Conservation (phyloP, 2,797 vertebrate genomes). For the Crenuchus spilurus region DNA sequence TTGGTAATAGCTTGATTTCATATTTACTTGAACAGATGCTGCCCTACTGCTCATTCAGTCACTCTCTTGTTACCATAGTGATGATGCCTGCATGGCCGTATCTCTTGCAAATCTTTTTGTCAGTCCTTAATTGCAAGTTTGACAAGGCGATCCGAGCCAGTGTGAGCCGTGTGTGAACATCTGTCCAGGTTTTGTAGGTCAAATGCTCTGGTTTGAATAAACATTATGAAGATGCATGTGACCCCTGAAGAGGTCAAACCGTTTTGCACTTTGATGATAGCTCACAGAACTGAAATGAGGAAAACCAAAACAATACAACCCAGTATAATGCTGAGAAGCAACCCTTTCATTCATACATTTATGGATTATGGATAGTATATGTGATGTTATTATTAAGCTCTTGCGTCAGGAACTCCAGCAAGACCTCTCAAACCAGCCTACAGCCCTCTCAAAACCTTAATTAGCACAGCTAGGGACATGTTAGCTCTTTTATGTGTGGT, state of each 20-base stretch:
- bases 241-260: slow-evolving; percentile 13
- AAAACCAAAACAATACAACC: neutral
- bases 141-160: slow-evolving; percentile 9
- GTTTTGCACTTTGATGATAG: neutral
- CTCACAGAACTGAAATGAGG: neutral
- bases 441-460: slow-evolving; percentile 8
- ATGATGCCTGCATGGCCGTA: slow-evolving; percentile 12
- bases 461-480: slow-evolving; percentile 4
- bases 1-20: slow-evolving; percentile 51
- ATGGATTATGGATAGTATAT: neutral
- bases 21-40: slow-evolving; percentile 56
- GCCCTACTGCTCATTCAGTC: slow-evolving; percentile 31
- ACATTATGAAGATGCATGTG: slow-evolving; percentile 26
- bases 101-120: slow-evolving; percentile 43
- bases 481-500: neutral
- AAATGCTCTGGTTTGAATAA: slow-evolving; percentile 24
- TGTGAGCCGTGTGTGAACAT: slow-evolving; percentile 15
- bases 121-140: slow-evolving; percentile 45
- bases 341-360: neutral
- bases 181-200: slow-evolving; percentile 18
- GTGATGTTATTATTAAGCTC: neutral
- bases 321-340: neutral
- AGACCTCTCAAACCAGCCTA: slow-evolving; percentile 6
- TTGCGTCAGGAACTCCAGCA: neutral
- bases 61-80: slow-evolving; percentile 51